Conservation (phyloP, 2,797 vertebrate species). For the Scleropages formosus region DNA sequence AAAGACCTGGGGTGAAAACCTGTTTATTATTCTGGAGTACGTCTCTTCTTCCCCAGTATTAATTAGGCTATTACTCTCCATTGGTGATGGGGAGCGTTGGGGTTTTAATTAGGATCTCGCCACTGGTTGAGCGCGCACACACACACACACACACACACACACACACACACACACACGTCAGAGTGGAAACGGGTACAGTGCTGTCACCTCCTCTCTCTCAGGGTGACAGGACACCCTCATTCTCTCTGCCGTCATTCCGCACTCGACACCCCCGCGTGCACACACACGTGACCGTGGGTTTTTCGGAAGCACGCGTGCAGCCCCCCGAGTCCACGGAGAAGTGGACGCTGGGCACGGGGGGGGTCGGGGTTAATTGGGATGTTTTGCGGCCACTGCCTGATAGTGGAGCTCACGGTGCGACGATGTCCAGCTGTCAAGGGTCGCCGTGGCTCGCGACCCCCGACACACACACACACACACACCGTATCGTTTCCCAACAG, state of each 20-base stretch:
- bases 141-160: constrained; percentile 42
- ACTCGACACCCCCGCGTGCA: constrained; percentile 39
- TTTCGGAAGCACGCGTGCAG: neutral
- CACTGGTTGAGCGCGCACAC: constrained; percentile 73
- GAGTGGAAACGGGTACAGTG: constrained; percentile 54
- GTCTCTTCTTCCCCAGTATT: constrained; percentile 67
- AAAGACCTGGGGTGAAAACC: constrained; percentile 64
- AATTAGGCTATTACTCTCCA: constrained; percentile 79
- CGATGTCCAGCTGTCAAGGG: constrained; percentile 60
- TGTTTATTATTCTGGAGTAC: constrained; percentile 72
- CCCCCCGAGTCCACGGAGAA: too few species aligned
- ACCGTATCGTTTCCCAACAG: neutral
- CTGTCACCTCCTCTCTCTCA: constrained; percentile 60
- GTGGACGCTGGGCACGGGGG: constrained; percentile 44
- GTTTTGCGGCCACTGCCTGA: constrained; percentile 61
- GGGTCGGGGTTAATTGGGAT: constrained; percentile 69
- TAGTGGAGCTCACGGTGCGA: constrained; percentile 65
- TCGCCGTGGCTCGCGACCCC: constrained; percentile 47
- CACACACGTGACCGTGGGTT: constrained; percentile 44
- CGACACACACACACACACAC: constrained; percentile 11
- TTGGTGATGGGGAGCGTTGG: constrained; percentile 78
- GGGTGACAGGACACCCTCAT: neutral
- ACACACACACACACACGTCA: too few species aligned
- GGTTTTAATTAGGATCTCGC: constrained; percentile 79
- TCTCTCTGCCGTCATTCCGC: constrained; percentile 42